phyloP scores from a whole-genome alignment of 1,140 invertebrate species.

The Scylla paramamosain region DNA sequence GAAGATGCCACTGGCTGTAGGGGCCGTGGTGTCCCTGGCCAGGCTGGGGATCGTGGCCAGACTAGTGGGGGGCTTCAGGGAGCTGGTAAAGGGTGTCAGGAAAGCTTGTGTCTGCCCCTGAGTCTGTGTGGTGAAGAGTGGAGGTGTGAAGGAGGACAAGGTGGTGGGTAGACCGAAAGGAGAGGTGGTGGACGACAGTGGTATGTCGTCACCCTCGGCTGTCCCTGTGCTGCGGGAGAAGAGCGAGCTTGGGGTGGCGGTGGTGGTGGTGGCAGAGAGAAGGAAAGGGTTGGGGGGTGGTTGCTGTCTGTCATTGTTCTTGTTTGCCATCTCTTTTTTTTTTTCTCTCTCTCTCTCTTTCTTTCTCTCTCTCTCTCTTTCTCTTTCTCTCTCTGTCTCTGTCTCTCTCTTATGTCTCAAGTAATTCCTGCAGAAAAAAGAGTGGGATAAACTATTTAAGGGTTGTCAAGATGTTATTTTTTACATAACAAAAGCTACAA shows the following conservation, averaged over 20 bases:
- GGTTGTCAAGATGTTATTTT: no score
- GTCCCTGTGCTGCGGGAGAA: neutral
- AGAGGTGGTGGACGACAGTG: neutral
- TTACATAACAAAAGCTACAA: no score
- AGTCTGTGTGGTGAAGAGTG: neutral
- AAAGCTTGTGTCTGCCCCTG: neutral
- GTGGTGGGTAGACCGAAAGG: neutral
- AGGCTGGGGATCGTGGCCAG: no score
- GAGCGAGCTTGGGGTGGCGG: neutral
- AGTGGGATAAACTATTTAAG: no score
- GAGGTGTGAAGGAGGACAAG: neutral
- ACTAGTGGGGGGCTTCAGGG: no score
- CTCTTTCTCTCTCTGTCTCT: no score
- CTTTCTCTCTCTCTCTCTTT: no score
- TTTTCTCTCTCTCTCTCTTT: no score
- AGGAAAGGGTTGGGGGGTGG: neutral
- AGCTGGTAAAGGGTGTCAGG: neutral
- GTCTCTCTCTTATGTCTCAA: no score
- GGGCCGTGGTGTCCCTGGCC: no score
- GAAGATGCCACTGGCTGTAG: no score
- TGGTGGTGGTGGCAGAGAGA: neutral
- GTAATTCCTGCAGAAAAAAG: no score
- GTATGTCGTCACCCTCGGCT: neutral
- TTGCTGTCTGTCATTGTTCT: neutral
- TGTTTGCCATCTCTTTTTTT: neutral